Evolutionary conservation across 2,113 vertebrate species (phyloP), one percentile per base, ranked within the genome.

Genomic region (Hystrix cristata): DNA sequence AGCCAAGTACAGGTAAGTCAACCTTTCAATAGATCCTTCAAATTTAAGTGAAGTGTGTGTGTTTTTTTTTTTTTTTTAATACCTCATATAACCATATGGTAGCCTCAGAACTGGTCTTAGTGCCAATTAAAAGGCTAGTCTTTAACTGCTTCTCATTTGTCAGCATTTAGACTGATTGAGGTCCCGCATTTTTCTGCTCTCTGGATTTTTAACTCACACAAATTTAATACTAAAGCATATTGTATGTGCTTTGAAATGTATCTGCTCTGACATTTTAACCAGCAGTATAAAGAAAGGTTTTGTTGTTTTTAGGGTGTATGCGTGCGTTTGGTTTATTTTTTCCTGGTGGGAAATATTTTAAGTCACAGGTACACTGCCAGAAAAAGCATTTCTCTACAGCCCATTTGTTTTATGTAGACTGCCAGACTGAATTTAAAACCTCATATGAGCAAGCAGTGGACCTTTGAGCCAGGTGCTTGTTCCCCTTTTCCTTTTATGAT

Each of bases 371-470:
- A 62, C 65, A 25, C 34, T 84, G 88, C 71, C 55, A 87, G 25
- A 62, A 85, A 98, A 83, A 80, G 5, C 74, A 94, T 46, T 98
- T 97, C 74, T 98, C 89, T 51, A 85, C 67, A 97, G 93, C 67
- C 97, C 48, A 79, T 98, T 98, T 97, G 67, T 97, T 98, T 98
- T 95, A 95, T 94, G 34, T 84, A 81, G 91, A 48, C 79, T 96
- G 69, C 87, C 64, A 79, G 79, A 91, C 57, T 96, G 84, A 98
- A 96, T 96, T 98, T 93, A 81, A 83, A 27, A 31, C 57, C 19
- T 91, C 88, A 64, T 27, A 13, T 29, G 13, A 31, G 83, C 57
- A 23, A 71, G 27, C 86, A 38, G 86, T 97, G 38, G 57, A 59
- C 59, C 48, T 97, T 87, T 5, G 74, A 95, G 85, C 27, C 74